Base-by-base conservation (phyloP, 2,113 vertebrate genomes). In the Carollia perspicillata region DNA sequence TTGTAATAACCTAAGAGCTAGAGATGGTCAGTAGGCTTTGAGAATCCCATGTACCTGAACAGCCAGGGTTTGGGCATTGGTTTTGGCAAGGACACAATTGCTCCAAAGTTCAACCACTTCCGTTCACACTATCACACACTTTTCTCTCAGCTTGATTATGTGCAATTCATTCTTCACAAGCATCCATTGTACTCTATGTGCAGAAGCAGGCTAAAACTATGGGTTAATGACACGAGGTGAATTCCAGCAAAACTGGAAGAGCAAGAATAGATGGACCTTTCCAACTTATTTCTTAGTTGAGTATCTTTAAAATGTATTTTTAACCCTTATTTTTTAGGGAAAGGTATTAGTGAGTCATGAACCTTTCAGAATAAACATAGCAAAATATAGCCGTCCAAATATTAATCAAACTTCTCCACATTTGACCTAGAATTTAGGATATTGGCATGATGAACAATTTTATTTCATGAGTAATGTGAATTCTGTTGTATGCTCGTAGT, bases 81-180 rank as follows among this genome's bases (percentile, higher is more conserved):
- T 51, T 69, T 65, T 55, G 63, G 49, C n/a, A 66, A 84, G 37
- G 23, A 47, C 0, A 44, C 77, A 84, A 74, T 37, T 77, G 37
- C 12, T 66, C n/a, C 22, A n/a, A 66, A 71, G 58, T 20, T 60
- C 44, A 81, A 35, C 8, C 9, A 58, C 37, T 71, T 80, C 60
- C 81, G 81, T 89, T 51, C 85, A 63, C 37, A 72, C 26, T 51
- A 17, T 22, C 17, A 28, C 18, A 9, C 14, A 37, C 3, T 16
- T 71, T 69, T 30, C 30, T 4, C 23, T 30, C 17, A 75, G 40
- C 28, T 87, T 87, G 1, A 53, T 87, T 71, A 86, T 75, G 53
- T 53, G 89, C 88, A 95, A 89, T 94, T 96, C 58, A 79, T 74
- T 96, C 63, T 85, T 92, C 96, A 86, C 22, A 97, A 93, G 94